Base-by-base conservation (phyloP, 2,113 vertebrate genomes). In the Dasyprocta punctata region DNA sequence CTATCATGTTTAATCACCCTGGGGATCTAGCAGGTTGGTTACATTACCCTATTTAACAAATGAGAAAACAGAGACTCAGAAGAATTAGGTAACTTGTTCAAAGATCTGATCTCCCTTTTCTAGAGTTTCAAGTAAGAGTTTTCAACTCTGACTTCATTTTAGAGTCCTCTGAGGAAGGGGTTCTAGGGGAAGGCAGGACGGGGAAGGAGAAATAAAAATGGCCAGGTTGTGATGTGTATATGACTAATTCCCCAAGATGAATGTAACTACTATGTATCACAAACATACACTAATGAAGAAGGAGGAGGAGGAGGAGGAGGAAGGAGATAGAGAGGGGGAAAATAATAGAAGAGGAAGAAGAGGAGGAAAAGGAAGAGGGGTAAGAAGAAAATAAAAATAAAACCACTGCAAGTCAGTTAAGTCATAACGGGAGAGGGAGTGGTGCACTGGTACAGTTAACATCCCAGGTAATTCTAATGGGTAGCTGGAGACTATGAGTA, bases 131-230 rank as follows among this genome's bases (percentile, higher is more conserved):
- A n/a, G 26, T 22, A 56, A 67, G 49, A 36, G 36, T 84, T 71
- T 89, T 85, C 24, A 85, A 89, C 30, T 38, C 19, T 38, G 30
- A 33, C n/a, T 92, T 86, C 78, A 26, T 85, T 58, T 93, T 63
- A 73, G 44, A 60, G 47, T 81, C 75, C 41, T 92, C 78, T 71
- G 16, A 69, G 7, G 67, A 84, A 54, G 30, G 22, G 24, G 13
- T 11, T 38, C 5, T 14, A 9, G 14, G 6, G 3, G 4, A 3
- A 11, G 2, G 6, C 2, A 5, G 38, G 22, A 44, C 38, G 71
- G n/a, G n/a, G 20, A 41, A 73, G 33, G 38, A 73, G 22, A 38
- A 73, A 73, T 73, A 41, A 73, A 41, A 26, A 73, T 38, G n/a
- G 44, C 38, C 38, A 73, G n/a, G 71, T 41, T 24, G 20, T 20